Evolutionary conservation across 2,797 vertebrate genomes (phyloP).

Genomic region (Muscicapa striata): DNA sequence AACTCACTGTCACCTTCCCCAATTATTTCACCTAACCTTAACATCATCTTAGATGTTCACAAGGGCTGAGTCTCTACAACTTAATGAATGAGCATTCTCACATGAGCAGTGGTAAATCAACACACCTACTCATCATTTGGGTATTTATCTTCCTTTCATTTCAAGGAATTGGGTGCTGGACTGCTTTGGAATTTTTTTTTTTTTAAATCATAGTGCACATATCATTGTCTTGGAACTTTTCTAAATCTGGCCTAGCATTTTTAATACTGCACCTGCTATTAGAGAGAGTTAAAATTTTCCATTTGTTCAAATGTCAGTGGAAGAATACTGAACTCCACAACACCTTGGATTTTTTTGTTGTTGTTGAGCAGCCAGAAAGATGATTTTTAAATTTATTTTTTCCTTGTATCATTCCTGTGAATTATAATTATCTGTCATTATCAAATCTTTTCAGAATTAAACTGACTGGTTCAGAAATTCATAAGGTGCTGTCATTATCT

Average conservation of each 20-base stretch:
- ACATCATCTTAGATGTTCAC: not conserved
- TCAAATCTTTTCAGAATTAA: not conserved
- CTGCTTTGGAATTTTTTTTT: not conserved
- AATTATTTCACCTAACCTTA: not conserved
- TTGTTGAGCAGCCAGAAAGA: not conserved
- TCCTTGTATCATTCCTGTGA: not conserved
- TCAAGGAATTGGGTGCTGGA: not conserved
- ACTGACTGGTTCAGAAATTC: not conserved
- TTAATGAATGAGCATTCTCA: not conserved
- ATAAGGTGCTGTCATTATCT: not conserved
- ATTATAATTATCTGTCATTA: slow-evolving; percentile 27
- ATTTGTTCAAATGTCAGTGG: not conserved
- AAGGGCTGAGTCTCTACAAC: not conserved
- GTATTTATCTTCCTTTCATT: not conserved
- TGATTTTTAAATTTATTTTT: not conserved
- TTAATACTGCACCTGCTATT: not conserved
- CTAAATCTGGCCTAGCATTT: not conserved
- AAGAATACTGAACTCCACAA: not conserved
- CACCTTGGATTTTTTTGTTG: not conserved
- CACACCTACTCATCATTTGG: not conserved
- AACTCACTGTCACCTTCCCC: not conserved
- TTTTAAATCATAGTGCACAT: not conserved
- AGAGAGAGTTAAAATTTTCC: not conserved
- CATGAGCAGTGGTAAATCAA: not conserved
- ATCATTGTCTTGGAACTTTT: not conserved